These are phyloP conservation scores for Coluber constrictor DNA, from an alignment of 2,797 vertebrate species.

Conservation along the genomic window DNA sequence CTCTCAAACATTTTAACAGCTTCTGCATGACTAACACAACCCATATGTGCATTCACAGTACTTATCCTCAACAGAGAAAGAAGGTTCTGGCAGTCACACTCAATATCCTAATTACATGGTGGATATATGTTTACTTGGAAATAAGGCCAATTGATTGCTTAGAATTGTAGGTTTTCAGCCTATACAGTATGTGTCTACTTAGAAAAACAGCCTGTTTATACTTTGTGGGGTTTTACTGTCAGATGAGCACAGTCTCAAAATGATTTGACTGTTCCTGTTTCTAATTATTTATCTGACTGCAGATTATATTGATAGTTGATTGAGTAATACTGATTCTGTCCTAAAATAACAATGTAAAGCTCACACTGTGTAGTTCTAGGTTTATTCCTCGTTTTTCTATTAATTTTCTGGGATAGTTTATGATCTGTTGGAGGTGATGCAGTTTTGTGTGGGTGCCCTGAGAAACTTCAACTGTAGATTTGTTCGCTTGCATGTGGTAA, in stretches of 20 bases:
- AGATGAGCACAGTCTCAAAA: not conserved
- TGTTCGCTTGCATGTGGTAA: not conserved
- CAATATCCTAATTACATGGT: accelerated
- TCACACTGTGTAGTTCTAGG: not conserved
- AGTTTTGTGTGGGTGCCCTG: not conserved
- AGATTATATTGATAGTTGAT: not conserved
- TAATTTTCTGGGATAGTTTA: not conserved
- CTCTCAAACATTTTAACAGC: not conserved
- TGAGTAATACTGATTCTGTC: not conserved
- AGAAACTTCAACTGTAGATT: not conserved
- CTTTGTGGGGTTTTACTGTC: not conserved
- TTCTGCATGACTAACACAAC: slow-evolving; percentile 30
- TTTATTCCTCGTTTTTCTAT: not conserved
- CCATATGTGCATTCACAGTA: slow-evolving; percentile 11
- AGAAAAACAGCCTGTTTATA: not conserved
- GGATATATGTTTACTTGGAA: not conserved
- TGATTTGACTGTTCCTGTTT: not conserved
- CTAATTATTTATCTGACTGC: not conserved
- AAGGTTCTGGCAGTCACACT: not conserved
- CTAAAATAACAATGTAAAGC: not conserved
- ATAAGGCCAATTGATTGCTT: not conserved
- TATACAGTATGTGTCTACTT: not conserved
- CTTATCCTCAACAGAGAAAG: accelerated
- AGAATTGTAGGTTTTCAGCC: not conserved
- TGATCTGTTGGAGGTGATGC: not conserved